Evolutionary conservation across 2,888 invertebrate species (phyloP).

Genomic region (Eristalis arbustorum): DNA sequence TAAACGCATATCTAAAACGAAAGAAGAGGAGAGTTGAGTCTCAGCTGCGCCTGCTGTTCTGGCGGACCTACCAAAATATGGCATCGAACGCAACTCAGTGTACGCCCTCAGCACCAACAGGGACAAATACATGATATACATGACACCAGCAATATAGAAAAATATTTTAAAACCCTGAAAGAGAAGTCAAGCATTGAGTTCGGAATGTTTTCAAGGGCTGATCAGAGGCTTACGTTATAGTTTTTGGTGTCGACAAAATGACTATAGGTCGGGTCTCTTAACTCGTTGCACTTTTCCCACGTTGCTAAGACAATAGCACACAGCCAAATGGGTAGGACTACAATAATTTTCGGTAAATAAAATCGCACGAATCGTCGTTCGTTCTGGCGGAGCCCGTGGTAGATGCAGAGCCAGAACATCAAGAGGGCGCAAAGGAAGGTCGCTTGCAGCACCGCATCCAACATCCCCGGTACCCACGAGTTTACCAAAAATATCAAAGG

Average conservation of each 20-base stretch:
- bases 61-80: constrained; percentile 92
- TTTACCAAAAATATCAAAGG: constrained; percentile 93
- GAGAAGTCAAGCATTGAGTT: constrained; percentile 8
- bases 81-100: constrained; percentile 97
- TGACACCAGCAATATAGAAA: constrained; percentile 91
- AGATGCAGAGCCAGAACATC: constrained; percentile 96
- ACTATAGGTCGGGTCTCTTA: constrained; percentile 95
- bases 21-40: not conserved
- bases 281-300: constrained; percentile 94
- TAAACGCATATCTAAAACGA: constrained; percentile 89
- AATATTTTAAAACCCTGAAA: constrained; percentile 93
- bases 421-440: constrained; percentile 93
- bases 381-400: constrained; percentile 96
- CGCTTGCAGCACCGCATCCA: constrained; percentile 94
- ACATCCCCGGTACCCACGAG: constrained; percentile 94
- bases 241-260: constrained; percentile 91
- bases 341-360: constrained; percentile 93
- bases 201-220: not conserved
- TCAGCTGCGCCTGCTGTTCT: not conserved
- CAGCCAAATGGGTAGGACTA: constrained; percentile 93
- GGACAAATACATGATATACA: constrained; percentile 92
- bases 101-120: constrained; percentile 93
- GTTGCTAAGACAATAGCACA: constrained; percentile 92
- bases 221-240: constrained; percentile 85
- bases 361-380: constrained; percentile 92